Evolutionary conservation across 2,888 invertebrate genomes (phyloP).

Genomic region (Spisula subtruncata): DNA sequence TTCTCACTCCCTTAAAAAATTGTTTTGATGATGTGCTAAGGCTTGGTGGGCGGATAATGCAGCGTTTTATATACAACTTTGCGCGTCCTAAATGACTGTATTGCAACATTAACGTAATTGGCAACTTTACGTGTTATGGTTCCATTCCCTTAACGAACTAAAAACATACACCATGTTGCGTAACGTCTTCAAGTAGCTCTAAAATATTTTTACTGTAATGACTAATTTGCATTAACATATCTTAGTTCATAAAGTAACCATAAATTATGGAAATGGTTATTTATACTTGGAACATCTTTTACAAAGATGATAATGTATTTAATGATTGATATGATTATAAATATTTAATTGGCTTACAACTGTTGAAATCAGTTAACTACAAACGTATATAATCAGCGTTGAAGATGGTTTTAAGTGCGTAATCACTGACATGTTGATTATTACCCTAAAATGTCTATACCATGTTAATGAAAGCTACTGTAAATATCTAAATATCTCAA

Average conservation of each 20-base stretch:
- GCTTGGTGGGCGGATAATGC: too few relatives aligned
- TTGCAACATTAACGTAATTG: too few relatives aligned
- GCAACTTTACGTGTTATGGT: too few relatives aligned
- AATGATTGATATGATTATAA: neutral
- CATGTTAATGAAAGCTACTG: too few relatives aligned
- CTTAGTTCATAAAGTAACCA: neutral
- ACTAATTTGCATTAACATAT: neutral
- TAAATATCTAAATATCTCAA: too few relatives aligned
- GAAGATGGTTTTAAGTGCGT: neutral
- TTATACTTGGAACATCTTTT: neutral
- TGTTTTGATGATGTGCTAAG: too few relatives aligned
- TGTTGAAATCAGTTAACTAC: neutral
- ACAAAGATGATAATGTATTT: slow-evolving; percentile 6
- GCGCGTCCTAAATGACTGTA: too few relatives aligned
- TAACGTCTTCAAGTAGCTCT: neutral
- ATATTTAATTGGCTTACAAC: neutral
- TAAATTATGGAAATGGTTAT: neutral
- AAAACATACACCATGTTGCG: too few relatives aligned
- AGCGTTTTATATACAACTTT: too few relatives aligned
- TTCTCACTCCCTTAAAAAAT: too few relatives aligned
- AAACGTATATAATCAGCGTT: neutral
- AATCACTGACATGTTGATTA: neutral
- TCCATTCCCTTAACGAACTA: too few relatives aligned
- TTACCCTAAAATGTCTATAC: neutral
- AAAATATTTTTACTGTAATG: neutral